These are phyloP conservation scores for Sminthurides bifidus DNA, from an alignment of 1,140 invertebrate genomes.

Conservation along the genomic window DNA sequence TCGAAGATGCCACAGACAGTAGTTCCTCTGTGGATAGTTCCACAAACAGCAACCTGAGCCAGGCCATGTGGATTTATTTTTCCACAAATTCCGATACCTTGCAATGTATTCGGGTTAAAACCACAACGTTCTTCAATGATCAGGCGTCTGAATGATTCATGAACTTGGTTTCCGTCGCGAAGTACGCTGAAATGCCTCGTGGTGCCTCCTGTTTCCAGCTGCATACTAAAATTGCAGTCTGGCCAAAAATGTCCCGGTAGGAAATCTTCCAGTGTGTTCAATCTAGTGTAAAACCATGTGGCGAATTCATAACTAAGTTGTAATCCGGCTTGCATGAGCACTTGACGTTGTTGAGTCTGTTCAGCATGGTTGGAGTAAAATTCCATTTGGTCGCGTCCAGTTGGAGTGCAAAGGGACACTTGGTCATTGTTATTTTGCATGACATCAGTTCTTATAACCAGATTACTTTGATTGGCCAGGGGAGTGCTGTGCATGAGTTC, in stretches of 20 bases:
- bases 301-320: conserved; percentile 44
- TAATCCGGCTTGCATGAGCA: too few species aligned
- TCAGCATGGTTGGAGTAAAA: background rate
- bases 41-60: conserved; percentile 47
- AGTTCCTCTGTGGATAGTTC: conserved; percentile 43
- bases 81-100: conserved; percentile 41
- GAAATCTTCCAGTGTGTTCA: conserved; percentile 41
- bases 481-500: background rate
- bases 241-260: conserved; percentile 45
- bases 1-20: conserved; percentile 49
- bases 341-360: too few species aligned
- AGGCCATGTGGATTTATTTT: conserved; percentile 47
- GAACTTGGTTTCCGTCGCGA: conserved; percentile 33
- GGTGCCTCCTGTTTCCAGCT: conserved; percentile 28
- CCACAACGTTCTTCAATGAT: conserved; percentile 40
- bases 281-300: conserved; percentile 48
- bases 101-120: conserved; percentile 48
- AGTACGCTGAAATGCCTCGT: conserved; percentile 27
- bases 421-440: background rate
- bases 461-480: background rate
- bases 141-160: conserved; percentile 36
- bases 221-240: conserved; percentile 37
- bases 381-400: background rate
- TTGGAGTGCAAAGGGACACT: background rate
- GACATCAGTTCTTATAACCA: background rate